Conservation (phyloP, 2,113 vertebrate genomes). For the Aix galericulata region DNA sequence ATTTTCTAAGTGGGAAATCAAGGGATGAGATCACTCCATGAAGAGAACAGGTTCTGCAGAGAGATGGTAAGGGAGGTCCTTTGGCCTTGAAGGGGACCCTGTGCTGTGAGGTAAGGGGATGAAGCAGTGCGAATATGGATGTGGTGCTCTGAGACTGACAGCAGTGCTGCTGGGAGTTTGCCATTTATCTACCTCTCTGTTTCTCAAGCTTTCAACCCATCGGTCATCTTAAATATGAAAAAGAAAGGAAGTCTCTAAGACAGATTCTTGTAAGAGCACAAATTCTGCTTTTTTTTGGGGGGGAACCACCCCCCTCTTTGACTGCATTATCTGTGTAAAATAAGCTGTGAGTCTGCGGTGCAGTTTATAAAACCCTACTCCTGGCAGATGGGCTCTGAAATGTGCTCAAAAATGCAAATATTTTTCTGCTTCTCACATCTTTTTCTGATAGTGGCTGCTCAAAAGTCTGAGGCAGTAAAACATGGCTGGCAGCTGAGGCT, state of each 20-base stretch:
- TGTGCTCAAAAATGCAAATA: background rate
- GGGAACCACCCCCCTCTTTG: background rate
- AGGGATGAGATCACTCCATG: background rate
- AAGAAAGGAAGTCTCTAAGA: background rate
- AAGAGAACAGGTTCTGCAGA: background rate
- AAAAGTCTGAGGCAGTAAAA: background rate
- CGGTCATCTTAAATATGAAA: background rate
- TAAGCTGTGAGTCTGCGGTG: background rate
- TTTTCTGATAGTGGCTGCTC: background rate
- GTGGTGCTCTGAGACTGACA: background rate
- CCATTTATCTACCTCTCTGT: background rate
- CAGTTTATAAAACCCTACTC: background rate
- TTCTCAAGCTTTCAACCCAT: background rate
- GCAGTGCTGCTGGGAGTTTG: background rate
- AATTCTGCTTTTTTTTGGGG: background rate
- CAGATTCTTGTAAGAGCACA: background rate
- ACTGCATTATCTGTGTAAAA: background rate
- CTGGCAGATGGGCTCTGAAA: background rate
- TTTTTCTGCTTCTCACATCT: background rate
- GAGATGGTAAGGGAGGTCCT: background rate
- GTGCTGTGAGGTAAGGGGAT: background rate
- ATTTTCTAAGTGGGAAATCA: background rate
- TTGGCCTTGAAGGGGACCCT: no score
- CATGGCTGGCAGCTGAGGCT: background rate
- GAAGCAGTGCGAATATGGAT: background rate